Conservation (phyloP, 2,797 vertebrate genomes). For the Meda fulgida region DNA sequence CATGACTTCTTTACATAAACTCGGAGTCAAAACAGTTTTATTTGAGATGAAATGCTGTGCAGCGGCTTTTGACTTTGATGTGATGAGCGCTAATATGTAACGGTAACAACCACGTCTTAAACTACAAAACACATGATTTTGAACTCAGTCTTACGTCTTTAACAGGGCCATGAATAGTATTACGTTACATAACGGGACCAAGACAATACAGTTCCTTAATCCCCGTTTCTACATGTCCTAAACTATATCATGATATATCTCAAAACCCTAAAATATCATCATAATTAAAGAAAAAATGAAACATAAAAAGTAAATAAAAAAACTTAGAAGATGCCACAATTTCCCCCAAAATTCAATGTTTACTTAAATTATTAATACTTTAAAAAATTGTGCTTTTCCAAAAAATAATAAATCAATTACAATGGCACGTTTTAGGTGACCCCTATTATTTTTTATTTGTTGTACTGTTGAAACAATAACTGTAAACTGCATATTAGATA, state of each 20-base stretch:
- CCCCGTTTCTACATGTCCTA: background rate
- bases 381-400: background rate
- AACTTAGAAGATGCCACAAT: background rate
- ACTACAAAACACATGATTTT: background rate
- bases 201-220: background rate
- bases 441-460: background rate
- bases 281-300: background rate
- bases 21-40: background rate
- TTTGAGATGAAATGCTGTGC: background rate
- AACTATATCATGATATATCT: background rate
- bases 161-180: background rate
- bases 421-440: background rate
- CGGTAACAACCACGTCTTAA: background rate
- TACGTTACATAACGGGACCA: background rate
- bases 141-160: background rate
- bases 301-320: background rate
- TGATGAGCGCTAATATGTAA: background rate
- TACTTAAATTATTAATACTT: background rate
- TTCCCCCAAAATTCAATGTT: background rate
- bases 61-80: background rate
- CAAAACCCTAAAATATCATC: background rate
- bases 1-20: background rate
- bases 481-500: background rate
- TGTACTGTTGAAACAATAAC: background rate
- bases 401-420: background rate